Conservation (phyloP, 2,888 invertebrate species). For the Papilio gigon region DNA sequence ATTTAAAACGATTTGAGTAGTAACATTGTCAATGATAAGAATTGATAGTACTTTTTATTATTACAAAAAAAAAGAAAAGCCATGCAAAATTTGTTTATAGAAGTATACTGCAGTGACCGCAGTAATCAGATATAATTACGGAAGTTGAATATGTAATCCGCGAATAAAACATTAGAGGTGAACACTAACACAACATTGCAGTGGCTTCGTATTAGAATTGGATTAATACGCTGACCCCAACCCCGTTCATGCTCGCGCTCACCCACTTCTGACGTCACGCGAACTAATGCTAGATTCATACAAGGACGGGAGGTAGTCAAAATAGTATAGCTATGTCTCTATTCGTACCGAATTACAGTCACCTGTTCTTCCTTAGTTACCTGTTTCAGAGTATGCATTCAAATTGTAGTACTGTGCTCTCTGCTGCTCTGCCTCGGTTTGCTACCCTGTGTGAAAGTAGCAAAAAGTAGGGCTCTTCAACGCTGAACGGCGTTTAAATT, state of each 20-base stretch:
- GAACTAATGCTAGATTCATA: slow-evolving; percentile 45
- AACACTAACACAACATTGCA: slow-evolving; percentile 45
- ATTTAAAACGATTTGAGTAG: no score
- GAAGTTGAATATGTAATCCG: slow-evolving; percentile 34
- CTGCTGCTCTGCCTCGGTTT: neutral
- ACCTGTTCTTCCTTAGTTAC: no score
- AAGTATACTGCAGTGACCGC: slow-evolving; percentile 5
- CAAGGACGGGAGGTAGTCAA: no score
- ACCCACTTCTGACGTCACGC: slow-evolving; percentile 62
- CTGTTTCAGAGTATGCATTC: neutral
- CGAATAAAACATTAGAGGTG: slow-evolving; percentile 38
- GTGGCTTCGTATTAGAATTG: slow-evolving; percentile 56
- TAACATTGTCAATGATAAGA: no score
- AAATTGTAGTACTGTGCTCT: neutral
- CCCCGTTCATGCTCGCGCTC: slow-evolving; percentile 54
- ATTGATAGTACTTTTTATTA: no score
- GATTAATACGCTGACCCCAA: slow-evolving; percentile 57
- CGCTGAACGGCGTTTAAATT: slow-evolving; percentile 35
- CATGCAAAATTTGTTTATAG: neutral
- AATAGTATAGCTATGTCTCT: no score
- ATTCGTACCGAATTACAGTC: no score
- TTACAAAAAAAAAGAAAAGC: no score
- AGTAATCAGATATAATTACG: slow-evolving; percentile 26
- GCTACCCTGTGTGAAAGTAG: neutral
- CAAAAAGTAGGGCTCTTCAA: slow-evolving; percentile 20